Percentiles rank a stretch among this genome's conserved stretches.
Conservation (phyloP, 2,797 vertebrate species). For the Oreochromis mossambicus region DNA sequence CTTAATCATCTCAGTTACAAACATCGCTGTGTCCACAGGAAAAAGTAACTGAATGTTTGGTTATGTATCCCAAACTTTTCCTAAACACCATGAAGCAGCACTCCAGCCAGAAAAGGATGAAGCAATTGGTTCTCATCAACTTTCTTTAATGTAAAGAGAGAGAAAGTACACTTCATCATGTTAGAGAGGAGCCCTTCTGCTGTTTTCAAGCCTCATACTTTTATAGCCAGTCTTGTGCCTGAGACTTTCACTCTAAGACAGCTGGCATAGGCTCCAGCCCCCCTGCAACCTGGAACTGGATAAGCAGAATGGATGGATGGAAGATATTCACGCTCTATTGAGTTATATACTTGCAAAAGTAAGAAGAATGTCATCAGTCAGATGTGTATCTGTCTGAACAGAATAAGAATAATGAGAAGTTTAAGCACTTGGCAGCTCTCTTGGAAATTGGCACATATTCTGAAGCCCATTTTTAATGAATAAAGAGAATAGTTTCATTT, state of each 20-base stretch:
- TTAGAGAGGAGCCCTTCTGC: no score
- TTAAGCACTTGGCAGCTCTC: background rate
- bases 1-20: background rate
- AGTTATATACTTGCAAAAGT: background rate
- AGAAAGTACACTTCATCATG: background rate
- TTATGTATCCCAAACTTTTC: background rate
- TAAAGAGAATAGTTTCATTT: background rate
- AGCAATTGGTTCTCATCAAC: background rate
- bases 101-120: background rate
- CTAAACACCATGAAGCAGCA: background rate
- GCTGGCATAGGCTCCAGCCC: background rate
- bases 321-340: background rate
- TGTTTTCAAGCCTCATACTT: rapidly evolving
- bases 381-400: background rate
- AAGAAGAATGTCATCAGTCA: background rate
- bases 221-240: background rate
- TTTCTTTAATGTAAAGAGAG: background rate
- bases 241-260: rapidly evolving
- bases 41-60: background rate
- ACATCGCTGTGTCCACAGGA: background rate
- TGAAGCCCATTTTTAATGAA: background rate
- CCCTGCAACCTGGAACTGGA: background rate
- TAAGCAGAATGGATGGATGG: rapidly evolving
- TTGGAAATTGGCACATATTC: rapidly evolving
- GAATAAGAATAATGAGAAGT: background rate